Base-by-base conservation (phyloP, 2,888 invertebrate species). In the Orthosia cruda region DNA sequence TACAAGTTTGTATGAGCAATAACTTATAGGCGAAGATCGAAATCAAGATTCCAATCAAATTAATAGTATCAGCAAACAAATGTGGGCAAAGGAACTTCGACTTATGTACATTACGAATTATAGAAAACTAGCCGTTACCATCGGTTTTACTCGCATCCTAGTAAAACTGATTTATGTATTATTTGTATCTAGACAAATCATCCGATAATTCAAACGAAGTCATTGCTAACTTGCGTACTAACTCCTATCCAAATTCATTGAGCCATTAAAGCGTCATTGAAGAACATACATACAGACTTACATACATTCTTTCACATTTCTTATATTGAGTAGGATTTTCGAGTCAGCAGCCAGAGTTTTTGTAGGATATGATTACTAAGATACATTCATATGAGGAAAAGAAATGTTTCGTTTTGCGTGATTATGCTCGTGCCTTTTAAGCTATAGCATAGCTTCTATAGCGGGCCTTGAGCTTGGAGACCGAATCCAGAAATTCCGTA, bases 281-380 rank as follows among this genome's bases (percentile, higher is more conserved):
- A 32, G 32, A 32, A 32, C 32, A 32, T 32, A 32, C 32, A 32
- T 5, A 32, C 32, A 32, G 32, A 7, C 32, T 32, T 32, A 32
- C 32, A 32, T 50, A 57, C 20, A 71, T 47, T 26, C 1, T 13
- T 55, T 66, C n/a, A n/a, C n/a, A n/a, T n/a, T n/a, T n/a, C n/a
- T n/a, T n/a, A n/a, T n/a, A n/a, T n/a, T n/a, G n/a, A 15, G 63
- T 68, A n/a, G 50, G 66, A 50, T 52, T 54, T 32, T 45, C 59
- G 64, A 74, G 72, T 86, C 80, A 86, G 86, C 76, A 77, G 40
- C 64, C 66, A 80, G 77, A 74, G 71, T n/a, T 79, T 82, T 83
- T 82, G 75, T 72, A 79, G 65, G 66, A n/a, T 75, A 68, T 77
- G 20, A 52, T 74, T 52, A 65, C 65, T 49, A 69, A 61, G 65